phyloP scores from a whole-genome alignment of 2,113 vertebrate genomes.

The Cettia cetti region DNA sequence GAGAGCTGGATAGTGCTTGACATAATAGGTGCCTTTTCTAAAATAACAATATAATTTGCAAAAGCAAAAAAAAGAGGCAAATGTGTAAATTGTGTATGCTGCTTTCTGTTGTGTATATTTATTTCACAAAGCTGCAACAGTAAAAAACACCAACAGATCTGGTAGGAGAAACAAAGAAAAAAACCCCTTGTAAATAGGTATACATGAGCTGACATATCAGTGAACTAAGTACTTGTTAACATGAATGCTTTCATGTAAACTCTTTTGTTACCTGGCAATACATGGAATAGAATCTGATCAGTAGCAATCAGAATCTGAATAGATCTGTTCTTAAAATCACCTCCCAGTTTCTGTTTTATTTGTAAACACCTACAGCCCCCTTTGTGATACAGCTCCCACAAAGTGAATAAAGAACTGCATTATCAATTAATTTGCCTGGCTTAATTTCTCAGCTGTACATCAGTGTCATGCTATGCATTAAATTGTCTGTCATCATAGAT shows the following conservation, averaged over 20 bases:
- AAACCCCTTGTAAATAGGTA: fast-evolving
- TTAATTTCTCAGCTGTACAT: not conserved
- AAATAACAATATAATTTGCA: not conserved
- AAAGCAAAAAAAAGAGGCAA: not conserved
- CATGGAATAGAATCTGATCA: not conserved
- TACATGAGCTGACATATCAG: not conserved
- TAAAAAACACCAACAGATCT: not conserved
- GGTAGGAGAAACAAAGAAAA: not conserved
- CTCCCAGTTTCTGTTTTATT: not conserved
- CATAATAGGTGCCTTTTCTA: not conserved
- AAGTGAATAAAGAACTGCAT: not conserved
- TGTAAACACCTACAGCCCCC: not conserved
- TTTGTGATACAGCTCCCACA: not conserved
- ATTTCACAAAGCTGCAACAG: not conserved
- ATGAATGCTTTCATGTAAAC: not conserved
- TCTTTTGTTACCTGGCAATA: not conserved
- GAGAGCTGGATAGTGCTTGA: not conserved
- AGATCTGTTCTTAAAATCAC: not conserved
- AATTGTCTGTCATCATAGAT: not conserved
- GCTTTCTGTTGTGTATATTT: not conserved
- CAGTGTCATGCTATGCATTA: not conserved
- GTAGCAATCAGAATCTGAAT: not conserved
- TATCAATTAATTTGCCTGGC: conserved; percentile 2
- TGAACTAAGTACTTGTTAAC: not conserved
- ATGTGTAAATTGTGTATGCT: not conserved